Conservation (phyloP, 1,140 invertebrate species). For the Tyrophagus putrescentiae region DNA sequence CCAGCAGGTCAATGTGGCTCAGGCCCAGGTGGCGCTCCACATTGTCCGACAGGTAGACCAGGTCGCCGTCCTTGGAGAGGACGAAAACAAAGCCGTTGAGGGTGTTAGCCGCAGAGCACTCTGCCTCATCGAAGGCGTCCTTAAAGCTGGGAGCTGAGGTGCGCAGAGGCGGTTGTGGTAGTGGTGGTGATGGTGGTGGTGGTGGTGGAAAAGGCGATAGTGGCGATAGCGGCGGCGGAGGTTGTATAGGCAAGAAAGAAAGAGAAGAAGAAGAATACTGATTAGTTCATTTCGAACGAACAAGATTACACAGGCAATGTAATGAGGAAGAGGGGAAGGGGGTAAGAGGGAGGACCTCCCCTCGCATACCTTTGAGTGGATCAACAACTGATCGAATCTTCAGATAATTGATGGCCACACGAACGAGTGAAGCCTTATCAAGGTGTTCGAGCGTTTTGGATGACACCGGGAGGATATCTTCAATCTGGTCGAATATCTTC, state of each 20-base stretch:
- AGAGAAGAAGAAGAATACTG: too few relatives aligned
- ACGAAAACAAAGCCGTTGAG: slow-evolving; percentile 75
- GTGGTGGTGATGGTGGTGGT: too few relatives aligned
- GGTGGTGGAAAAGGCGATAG: too few relatives aligned
- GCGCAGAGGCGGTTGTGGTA: neutral
- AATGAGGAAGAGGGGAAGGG: neutral
- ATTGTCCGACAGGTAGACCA: slow-evolving; percentile 78
- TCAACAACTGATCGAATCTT: slow-evolving; percentile 10
- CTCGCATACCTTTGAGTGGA: neutral
- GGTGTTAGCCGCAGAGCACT: slow-evolving; percentile 50
- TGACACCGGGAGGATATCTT: slow-evolving; percentile 59
- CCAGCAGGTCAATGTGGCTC: slow-evolving; percentile 83
- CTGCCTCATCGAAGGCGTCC: neutral
- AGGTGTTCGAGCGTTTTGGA: slow-evolving; percentile 56
- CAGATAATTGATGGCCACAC: slow-evolving; percentile 77
- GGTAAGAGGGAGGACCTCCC: neutral
- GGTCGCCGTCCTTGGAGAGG: slow-evolving; percentile 68
- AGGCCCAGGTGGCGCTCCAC: slow-evolving; percentile 74
- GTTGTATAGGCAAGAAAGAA: too few relatives aligned
- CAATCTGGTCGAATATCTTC: slow-evolving; percentile 78
- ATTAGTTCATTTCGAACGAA: too few relatives aligned
- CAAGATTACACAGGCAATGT: too few relatives aligned
- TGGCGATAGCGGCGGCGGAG: too few relatives aligned
- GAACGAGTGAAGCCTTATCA: slow-evolving; percentile 88
- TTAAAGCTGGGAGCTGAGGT: neutral